Conservation (phyloP, 92 coral and sea anemone species). For the Epizoanthus scotinus region DNA sequence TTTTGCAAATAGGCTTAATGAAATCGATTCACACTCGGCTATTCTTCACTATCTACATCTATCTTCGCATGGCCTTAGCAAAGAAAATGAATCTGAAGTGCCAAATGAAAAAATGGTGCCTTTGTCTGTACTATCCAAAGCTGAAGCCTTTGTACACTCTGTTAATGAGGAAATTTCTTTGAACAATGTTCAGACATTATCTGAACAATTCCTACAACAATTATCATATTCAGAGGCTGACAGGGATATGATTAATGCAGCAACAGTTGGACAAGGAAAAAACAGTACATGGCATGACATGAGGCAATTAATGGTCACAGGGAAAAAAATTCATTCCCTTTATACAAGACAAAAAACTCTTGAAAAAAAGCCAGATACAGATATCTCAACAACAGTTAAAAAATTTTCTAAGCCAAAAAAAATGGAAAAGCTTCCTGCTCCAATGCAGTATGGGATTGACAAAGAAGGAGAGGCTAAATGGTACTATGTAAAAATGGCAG, state of each 20-base stretch:
- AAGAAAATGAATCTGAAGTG: slow-evolving; percentile 20
- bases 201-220: slow-evolving; percentile 43
- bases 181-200: slow-evolving; percentile 8
- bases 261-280: slow-evolving; percentile 61
- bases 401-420: slow-evolving; percentile 19
- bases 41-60: slow-evolving; percentile 63
- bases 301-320: slow-evolving; percentile 60
- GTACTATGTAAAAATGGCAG: slow-evolving; percentile 32
- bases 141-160: slow-evolving; percentile 39
- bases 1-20: slow-evolving; percentile 51
- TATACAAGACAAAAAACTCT: slow-evolving; percentile 66
- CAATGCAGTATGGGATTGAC: slow-evolving; percentile 49
- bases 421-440: slow-evolving; percentile 18
- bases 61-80: slow-evolving; percentile 24
- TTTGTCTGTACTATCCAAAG: slow-evolving; percentile 43
- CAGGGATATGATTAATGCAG: slow-evolving; percentile 40
- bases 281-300: slow-evolving; percentile 60
- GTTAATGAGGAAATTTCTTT: background rate
- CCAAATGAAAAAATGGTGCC: slow-evolving; percentile 12
- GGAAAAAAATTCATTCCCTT: slow-evolving; percentile 55
- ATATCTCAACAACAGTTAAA: slow-evolving; percentile 46
- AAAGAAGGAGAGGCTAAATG: slow-evolving; percentile 49
- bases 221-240: slow-evolving; percentile 51
- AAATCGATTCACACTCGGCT: slow-evolving; percentile 60
- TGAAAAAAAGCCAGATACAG: slow-evolving; percentile 60